A percentile compares a stretch with the other conserved stretches of the same genome.
phyloP scores from a whole-genome alignment of 2,888 invertebrate species.

The Lithosia quadra region DNA sequence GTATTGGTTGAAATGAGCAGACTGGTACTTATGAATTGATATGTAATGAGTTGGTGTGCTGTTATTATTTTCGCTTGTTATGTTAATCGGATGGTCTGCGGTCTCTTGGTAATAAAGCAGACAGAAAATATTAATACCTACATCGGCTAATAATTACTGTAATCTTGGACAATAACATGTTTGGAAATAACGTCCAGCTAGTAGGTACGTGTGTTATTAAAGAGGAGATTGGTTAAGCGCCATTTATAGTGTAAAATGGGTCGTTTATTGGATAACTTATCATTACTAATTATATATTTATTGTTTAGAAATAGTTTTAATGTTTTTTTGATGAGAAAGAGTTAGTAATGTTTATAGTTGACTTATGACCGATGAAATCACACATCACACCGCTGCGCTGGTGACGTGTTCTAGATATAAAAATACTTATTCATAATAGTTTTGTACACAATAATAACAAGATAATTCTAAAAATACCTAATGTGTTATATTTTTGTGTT shows the following conservation, averaged over 20 bases:
- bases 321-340: conserved; percentile 16
- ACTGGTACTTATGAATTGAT: conserved; percentile 26
- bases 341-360: conserved; percentile 15
- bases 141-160: conserved; percentile 18
- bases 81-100: conserved; percentile 27
- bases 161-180: conserved; percentile 12
- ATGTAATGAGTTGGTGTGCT: conserved; percentile 34
- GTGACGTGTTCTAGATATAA: neutral
- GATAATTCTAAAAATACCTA: no score
- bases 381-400: no score
- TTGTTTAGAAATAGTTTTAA: conserved; percentile 19
- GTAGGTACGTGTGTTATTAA: neutral
- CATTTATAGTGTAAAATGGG: conserved; percentile 16
- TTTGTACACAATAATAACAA: neutral
- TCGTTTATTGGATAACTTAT: conserved; percentile 23
- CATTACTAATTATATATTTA: conserved; percentile 38
- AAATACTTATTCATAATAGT: neutral
- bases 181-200: conserved; percentile 14
- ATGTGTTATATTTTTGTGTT: no score
- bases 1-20: conserved; percentile 7
- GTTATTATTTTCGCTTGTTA: conserved; percentile 41
- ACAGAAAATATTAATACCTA: conserved; percentile 14
- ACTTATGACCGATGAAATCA: conserved; percentile 11
- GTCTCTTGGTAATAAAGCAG: conserved; percentile 16
- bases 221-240: conserved; percentile 6